Evolutionary conservation across 2,797 vertebrate species (phyloP), one percentile per base, ranked within the genome.

Genomic region (Melanotaenia boesemani): DNA sequence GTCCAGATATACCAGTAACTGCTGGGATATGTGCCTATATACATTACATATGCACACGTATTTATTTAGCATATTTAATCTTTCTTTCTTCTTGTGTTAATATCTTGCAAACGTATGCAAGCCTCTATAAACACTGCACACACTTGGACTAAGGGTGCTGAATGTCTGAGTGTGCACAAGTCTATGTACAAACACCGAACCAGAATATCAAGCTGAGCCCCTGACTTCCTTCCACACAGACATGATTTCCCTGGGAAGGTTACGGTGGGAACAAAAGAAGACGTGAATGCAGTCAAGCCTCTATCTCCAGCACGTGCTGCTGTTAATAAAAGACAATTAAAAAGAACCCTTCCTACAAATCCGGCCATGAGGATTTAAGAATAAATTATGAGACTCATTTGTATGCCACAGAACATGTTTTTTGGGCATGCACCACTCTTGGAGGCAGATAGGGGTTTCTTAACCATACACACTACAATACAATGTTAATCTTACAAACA

Each of bases 251-350:
- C 86, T 89, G 78, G 84, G 89, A 93, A 93, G 84, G 69, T 80
- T 63, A 72, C 50, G 66, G 81, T 72, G 87, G 92, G 88, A 94
- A 91, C 93, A 94, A 93, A 93, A 89, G 89, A 76, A 82, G 89
- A 86, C 83, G 86, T 64, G 86, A 86, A 84, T 67, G 56, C 78
- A 82, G 77, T 74, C 78, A 44, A 80, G 75, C 37, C 74, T 80
- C 89, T 89, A 85, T 94, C 92, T 92, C 69, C 80, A 79, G 81
- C 88, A 77, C 88, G 87, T 73, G 90, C 91, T 92, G 91, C 89
- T 91, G 93, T 94, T 94, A 95, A 95, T 95, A 94, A 95, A 92
- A 94, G 89, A 91, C 92, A 94, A 95, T 95, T 95, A 94, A 94
- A 94, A 86, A 77, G 64, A 72, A 79, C 82, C 86, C 90, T 92